phyloP scores from a whole-genome alignment of 2,888 invertebrate genomes.

The Geophilus truncorum region DNA sequence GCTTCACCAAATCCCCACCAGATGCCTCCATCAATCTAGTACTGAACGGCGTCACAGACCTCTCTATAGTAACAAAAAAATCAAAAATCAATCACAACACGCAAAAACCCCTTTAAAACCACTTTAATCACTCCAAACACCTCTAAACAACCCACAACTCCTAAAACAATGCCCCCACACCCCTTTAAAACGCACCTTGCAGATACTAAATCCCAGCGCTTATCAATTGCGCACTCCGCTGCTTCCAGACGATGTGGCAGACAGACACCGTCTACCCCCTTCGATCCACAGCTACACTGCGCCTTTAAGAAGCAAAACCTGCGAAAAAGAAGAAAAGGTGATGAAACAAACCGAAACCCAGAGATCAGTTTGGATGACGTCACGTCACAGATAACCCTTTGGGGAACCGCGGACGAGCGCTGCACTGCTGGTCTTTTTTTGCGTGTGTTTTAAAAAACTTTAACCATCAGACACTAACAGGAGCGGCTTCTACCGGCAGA shows the following conservation, averaged over 20 bases:
- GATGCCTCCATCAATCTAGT: too few relatives aligned
- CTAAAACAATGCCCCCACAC: not conserved
- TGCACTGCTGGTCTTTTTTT: not conserved
- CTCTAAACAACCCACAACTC: not conserved
- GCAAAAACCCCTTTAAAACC: not conserved
- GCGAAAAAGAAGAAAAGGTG: not conserved
- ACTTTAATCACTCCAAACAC: not conserved
- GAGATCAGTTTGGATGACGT: not conserved
- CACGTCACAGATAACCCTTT: not conserved
- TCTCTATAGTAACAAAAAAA: not conserved
- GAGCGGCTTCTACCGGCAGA: too few relatives aligned
- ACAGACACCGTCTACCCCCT: constrained; percentile 7
- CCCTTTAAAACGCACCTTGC: not conserved
- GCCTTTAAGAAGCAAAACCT: not conserved
- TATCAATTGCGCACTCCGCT: not conserved
- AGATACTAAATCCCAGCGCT: too few relatives aligned
- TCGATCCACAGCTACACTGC: not conserved
- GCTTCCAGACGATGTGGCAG: not conserved
- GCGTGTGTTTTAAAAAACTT: not conserved
- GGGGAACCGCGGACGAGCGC: not conserved
- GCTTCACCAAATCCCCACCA: too few relatives aligned
- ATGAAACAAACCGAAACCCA: not conserved
- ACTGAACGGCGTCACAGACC: too few relatives aligned
- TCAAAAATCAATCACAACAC: not conserved
- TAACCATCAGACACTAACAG: not conserved